Evolutionary conservation across 1,140 invertebrate species (phyloP), one percentile per base, ranked within the genome.

Genomic region (Drosophila teissieri): DNA sequence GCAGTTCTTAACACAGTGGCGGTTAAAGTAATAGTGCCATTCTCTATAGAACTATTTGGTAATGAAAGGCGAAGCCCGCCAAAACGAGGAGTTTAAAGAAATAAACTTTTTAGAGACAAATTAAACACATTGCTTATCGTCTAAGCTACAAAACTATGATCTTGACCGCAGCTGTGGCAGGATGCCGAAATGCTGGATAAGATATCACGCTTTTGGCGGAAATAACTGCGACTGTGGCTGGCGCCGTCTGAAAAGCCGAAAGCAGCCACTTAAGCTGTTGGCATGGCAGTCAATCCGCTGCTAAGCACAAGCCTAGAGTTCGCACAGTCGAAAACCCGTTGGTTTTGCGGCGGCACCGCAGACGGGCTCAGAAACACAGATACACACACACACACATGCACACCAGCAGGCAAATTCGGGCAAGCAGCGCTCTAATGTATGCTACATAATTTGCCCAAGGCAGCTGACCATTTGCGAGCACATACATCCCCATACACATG

Each of bases 181-280:
- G 17, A 27, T 31, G 4, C n/a, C 40, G 44, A 31, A 31, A 8
- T 31, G 53, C 24, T 15, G 40, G 42, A 27, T 14, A 76, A 40
- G 56, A 62, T 76, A 74, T 69, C 77, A 61, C 46, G 69, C 69
- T 88, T 48, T 56, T 40, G 42, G 27, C 17, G 19, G 36, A 39
- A 39, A 68, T 56, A 57, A 12, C 63, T 57, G 79, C 65, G 67
- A 78, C 70, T 51, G 65, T 72, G 53, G 62, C 62, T 83, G 84
- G 61, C 75, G 72, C 74, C 75, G 53, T 69, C 74, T 70, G 64
- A 57, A 78, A 68, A 70, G 75, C 73, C 49, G 62, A 78, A 57
- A 79, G 69, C 64, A 89, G 84, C 65, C 83, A 88, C 83, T 88
- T 88, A 88, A 88, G 84, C 83, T 89, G 85, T 80, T 88, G 84